Conservation (phyloP, 2,113 vertebrate genomes). For the Cettia cetti region DNA sequence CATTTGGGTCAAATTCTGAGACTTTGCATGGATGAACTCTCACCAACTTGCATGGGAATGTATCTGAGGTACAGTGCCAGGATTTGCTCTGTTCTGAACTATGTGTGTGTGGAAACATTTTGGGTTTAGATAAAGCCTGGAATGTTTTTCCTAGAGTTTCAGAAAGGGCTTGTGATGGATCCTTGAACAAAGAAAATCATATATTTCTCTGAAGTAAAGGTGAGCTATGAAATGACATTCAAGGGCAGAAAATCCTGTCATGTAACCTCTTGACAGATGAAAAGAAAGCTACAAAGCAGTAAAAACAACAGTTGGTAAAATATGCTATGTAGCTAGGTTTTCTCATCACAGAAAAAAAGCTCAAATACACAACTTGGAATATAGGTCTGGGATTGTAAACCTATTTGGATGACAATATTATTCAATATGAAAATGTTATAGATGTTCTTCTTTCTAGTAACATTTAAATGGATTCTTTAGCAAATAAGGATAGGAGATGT, state of each 20-base stretch:
- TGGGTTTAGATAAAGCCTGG: not conserved
- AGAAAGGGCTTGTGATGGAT: constrained; percentile 4
- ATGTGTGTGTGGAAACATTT: not conserved
- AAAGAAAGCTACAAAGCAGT: constrained; percentile 59
- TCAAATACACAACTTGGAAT: not conserved
- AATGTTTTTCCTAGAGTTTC: constrained; percentile 8
- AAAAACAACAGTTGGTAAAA: constrained; percentile 52
- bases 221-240: constrained; percentile 54
- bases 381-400: constrained; percentile 10
- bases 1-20: not conserved
- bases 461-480: not conserved
- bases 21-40: not conserved
- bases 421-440: constrained; percentile 6
- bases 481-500: not conserved
- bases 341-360: constrained; percentile 1
- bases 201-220: constrained; percentile 45
- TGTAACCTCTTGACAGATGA: constrained; percentile 57
- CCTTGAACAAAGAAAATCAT: constrained; percentile 22
- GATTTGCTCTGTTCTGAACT: not conserved
- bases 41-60: not conserved
- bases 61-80: not conserved
- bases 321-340: constrained; percentile 38
- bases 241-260: constrained; percentile 44
- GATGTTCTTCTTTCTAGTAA: not conserved
- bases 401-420: constrained; percentile 13